These are phyloP conservation scores for Agonum fuliginosum DNA, from an alignment of 2,888 invertebrate species.

Conservation along the genomic window DNA sequence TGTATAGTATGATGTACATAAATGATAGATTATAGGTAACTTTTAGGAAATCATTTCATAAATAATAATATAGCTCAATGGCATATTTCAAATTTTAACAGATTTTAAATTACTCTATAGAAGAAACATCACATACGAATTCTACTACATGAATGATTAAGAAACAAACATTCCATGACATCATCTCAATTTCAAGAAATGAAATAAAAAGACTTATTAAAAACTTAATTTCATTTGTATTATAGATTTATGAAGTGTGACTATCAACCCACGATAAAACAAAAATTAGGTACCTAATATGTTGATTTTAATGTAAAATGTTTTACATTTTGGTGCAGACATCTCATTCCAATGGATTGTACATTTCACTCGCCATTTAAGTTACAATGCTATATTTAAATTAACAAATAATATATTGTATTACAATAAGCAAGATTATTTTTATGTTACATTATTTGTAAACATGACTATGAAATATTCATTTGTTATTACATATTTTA, in stretches of 20 bases:
- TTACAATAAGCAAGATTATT: constrained; percentile 57
- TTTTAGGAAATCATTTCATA: constrained; percentile 57
- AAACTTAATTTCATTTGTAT: constrained; percentile 37
- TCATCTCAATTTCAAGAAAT: constrained; percentile 45
- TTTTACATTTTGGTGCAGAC: constrained; percentile 47
- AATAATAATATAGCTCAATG: constrained; percentile 55
- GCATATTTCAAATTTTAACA: constrained; percentile 57
- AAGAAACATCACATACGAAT: constrained; percentile 42
- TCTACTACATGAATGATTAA: constrained; percentile 39
- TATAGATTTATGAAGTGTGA: constrained; percentile 44
- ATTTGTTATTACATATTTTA: constrained; percentile 60
- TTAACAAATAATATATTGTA: constrained; percentile 59
- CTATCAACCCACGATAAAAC: constrained; percentile 13
- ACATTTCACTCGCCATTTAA: constrained; percentile 52
- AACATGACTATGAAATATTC: constrained; percentile 57
- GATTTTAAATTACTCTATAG: constrained; percentile 21
- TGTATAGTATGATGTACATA: constrained; percentile 59
- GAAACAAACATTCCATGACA: constrained; percentile 43
- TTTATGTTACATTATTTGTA: constrained; percentile 59
- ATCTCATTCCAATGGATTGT: constrained; percentile 38
- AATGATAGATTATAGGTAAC: constrained; percentile 48
- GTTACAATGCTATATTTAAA: constrained; percentile 54
- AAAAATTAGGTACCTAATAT: constrained; percentile 20
- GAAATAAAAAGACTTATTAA: constrained; percentile 44
- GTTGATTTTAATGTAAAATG: constrained; percentile 46